These are phyloP conservation scores for Cichlasoma orientale DNA, from an alignment of 2,797 vertebrate species.

Conservation along the genomic window DNA sequence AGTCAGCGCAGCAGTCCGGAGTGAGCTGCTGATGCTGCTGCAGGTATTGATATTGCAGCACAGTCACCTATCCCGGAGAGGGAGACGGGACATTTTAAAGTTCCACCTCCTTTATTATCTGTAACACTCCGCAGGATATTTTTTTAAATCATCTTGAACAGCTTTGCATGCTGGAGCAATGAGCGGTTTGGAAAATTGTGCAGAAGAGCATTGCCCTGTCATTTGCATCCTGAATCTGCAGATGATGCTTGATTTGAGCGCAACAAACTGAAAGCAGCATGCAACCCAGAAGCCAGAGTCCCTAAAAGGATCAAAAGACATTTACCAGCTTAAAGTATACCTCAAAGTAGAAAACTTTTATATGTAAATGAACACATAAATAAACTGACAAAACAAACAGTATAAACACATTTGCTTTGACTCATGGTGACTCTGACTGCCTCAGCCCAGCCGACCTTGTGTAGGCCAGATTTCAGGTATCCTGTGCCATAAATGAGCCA, in stretches of 20 bases:
- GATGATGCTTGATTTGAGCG: neutral
- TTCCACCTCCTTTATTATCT: neutral
- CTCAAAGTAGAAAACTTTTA: neutral
- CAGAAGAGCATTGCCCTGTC: neutral
- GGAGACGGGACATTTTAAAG: neutral
- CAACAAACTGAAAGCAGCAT: neutral
- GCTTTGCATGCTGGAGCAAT: neutral
- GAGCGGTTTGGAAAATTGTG: neutral
- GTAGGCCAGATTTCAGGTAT: neutral
- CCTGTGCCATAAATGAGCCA: neutral
- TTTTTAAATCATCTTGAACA: neutral
- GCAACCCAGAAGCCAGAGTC: neutral
- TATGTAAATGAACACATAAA: neutral
- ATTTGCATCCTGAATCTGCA: neutral
- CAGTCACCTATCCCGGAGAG: constrained; percentile 12
- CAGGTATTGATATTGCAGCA: constrained; percentile 51
- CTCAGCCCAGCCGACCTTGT: neutral
- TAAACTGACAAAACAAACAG: neutral
- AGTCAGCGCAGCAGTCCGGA: constrained; percentile 38
- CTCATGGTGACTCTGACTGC: neutral
- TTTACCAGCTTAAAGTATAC: neutral
- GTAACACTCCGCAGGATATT: neutral
- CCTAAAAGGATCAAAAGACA: neutral
- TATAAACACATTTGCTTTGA: neutral
- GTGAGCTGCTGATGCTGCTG: constrained; percentile 46